phyloP scores from a whole-genome alignment of 2,888 invertebrate species.

The Chrysodeixis includens region DNA sequence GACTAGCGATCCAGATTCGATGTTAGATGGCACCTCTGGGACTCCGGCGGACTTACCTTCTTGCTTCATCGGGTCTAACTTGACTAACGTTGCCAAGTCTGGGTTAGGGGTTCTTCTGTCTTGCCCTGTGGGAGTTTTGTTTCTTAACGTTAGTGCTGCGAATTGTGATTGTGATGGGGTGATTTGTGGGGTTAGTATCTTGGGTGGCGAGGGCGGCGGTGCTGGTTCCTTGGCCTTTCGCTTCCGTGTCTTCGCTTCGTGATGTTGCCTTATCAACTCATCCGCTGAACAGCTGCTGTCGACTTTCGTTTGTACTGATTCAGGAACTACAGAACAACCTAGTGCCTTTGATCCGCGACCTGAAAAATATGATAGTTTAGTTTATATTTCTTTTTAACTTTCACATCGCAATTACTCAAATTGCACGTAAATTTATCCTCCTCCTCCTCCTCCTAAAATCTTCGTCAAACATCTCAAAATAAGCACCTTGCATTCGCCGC shows the following conservation, averaged over 20 bases:
- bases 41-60: conserved; percentile 52
- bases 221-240: background rate
- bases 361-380: conserved; percentile 49
- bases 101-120: conserved; percentile 17
- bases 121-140: conserved; percentile 19
- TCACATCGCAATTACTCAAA: too few relatives aligned
- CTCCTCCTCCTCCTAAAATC: too few relatives aligned
- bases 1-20: conserved; percentile 81
- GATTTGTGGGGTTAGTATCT: conserved; percentile 24
- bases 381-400: conserved; percentile 1
- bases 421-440: too few relatives aligned
- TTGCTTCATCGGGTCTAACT: conserved; percentile 44
- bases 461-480: too few relatives aligned
- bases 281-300: conserved; percentile 64
- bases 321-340: conserved; percentile 59
- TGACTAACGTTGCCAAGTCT: conserved; percentile 51
- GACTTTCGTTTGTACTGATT: conserved; percentile 21
- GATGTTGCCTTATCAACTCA: conserved; percentile 68
- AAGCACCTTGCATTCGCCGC: too few relatives aligned
- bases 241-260: conserved; percentile 41
- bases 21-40: conserved; percentile 72
- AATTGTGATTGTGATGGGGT: conserved; percentile 1
- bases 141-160: background rate
- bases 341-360: conserved; percentile 72
- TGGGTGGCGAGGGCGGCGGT: background rate